These are phyloP conservation scores for Tenrec ecaudatus DNA, from an alignment of 2,113 vertebrate genomes.

Conservation along the genomic window DNA sequence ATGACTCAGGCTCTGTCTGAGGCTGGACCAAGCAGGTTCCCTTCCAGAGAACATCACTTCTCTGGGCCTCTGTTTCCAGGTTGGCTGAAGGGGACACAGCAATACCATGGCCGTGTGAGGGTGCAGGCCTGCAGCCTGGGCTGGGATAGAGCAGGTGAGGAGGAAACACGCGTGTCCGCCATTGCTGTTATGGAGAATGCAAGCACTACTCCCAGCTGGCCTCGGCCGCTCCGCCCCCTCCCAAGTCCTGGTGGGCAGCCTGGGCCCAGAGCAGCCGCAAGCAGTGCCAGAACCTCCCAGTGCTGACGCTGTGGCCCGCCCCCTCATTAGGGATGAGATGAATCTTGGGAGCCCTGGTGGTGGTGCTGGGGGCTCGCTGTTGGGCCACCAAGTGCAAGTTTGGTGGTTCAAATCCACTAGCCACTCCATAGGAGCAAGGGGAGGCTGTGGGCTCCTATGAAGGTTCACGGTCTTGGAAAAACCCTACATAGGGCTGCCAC, in stretches of 20 bases:
- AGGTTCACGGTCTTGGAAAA: too few relatives aligned
- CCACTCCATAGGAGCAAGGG: too few relatives aligned
- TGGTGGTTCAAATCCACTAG: too few relatives aligned
- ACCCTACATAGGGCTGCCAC: too few relatives aligned
- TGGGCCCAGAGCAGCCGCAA: background rate
- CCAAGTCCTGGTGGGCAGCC: background rate
- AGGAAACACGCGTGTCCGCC: background rate
- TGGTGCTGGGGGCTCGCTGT: too few relatives aligned
- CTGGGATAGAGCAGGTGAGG: background rate
- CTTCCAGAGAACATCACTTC: background rate
- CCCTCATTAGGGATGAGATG: background rate
- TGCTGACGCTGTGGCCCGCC: background rate
- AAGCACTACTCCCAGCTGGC: background rate
- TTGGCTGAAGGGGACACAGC: background rate
- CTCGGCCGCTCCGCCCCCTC: background rate
- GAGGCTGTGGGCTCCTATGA: too few relatives aligned
- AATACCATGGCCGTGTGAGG: background rate
- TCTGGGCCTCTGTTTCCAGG: background rate
- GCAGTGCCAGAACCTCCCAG: background rate
- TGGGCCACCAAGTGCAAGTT: too few relatives aligned
- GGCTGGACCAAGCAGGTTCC: background rate
- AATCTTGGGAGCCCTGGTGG: too few relatives aligned
- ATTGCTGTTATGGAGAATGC: background rate
- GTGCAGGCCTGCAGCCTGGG: background rate
- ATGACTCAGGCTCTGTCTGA: background rate